These are phyloP conservation scores for Noctua janthe DNA, from an alignment of 2,888 invertebrate genomes.

Conservation along the genomic window DNA sequence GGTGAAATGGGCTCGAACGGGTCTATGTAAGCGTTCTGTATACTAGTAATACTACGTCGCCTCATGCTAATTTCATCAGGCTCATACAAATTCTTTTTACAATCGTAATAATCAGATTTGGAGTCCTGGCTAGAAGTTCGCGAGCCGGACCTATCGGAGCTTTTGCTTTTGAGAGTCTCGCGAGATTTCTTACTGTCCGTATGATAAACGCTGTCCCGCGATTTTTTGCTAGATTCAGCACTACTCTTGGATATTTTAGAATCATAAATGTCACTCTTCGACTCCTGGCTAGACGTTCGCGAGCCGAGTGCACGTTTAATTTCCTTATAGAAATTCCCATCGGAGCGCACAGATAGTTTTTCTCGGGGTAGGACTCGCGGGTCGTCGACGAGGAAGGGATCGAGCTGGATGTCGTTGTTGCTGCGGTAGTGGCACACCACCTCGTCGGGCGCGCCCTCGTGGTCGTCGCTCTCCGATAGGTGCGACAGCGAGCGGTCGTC, in stretches of 20 bases:
- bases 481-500: slow-evolving; percentile 92
- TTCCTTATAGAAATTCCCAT: slow-evolving; percentile 93
- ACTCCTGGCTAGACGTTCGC: slow-evolving; percentile 93
- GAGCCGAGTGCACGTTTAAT: slow-evolving; percentile 92
- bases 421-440: slow-evolving; percentile 92
- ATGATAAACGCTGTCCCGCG: slow-evolving; percentile 91
- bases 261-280: slow-evolving; percentile 93
- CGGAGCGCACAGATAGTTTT: slow-evolving; percentile 93
- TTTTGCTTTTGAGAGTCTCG: slow-evolving; percentile 91
- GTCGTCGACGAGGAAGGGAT: slow-evolving; percentile 95
- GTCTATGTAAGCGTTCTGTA: slow-evolving; percentile 84
- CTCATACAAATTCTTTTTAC: slow-evolving; percentile 89
- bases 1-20: slow-evolving; percentile 89
- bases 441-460: slow-evolving; percentile 90
- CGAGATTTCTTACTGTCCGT: slow-evolving; percentile 92
- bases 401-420: slow-evolving; percentile 92
- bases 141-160: slow-evolving; percentile 91
- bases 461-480: slow-evolving; percentile 87
- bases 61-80: slow-evolving; percentile 79
- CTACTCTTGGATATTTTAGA: slow-evolving; percentile 92
- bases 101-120: slow-evolving; percentile 93
- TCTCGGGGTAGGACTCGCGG: slow-evolving; percentile 93
- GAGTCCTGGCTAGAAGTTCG: slow-evolving; percentile 93
- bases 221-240: slow-evolving; percentile 92
- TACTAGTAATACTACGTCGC: slow-evolving; percentile 81